These are phyloP conservation scores for Deroptyus accipitrinus DNA, from an alignment of 2,113 vertebrate genomes.

Conservation along the genomic window DNA sequence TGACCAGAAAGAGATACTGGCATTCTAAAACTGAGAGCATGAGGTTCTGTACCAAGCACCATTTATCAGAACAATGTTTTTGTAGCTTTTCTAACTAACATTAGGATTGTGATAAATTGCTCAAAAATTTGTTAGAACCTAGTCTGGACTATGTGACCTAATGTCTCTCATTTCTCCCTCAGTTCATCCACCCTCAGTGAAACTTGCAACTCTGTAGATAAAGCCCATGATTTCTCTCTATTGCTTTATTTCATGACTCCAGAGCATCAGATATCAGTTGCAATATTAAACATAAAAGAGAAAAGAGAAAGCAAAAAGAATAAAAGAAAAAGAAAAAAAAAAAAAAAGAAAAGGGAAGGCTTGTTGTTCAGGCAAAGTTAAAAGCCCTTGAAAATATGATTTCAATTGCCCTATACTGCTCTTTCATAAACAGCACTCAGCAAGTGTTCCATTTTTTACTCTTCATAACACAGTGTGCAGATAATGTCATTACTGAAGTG, in stretches of 20 bases:
- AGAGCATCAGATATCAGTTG: not conserved
- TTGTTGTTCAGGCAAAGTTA: not conserved
- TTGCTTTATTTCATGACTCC: not conserved
- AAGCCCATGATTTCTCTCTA: not conserved
- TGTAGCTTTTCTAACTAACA: not conserved
- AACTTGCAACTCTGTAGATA: not conserved
- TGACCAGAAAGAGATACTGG: not conserved
- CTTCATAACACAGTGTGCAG: not conserved
- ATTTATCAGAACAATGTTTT: not conserved
- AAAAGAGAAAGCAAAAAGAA: not conserved
- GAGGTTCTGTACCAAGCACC: not conserved
- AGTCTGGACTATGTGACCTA: not conserved
- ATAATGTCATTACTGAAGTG: not conserved
- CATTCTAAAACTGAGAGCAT: not conserved
- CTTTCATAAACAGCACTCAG: not conserved
- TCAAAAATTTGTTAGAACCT: not conserved
- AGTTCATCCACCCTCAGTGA: not conserved
- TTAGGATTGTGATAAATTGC: not conserved
- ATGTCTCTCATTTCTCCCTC: not conserved
- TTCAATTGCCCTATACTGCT: not conserved
- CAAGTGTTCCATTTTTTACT: not conserved
- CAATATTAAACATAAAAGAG: not conserved
- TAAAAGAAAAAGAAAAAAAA: not conserved
- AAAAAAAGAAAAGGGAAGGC: not conserved
- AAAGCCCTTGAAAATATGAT: not conserved